phyloP scores from a whole-genome alignment of 2,888 invertebrate species.

The Anticlea derivata region DNA sequence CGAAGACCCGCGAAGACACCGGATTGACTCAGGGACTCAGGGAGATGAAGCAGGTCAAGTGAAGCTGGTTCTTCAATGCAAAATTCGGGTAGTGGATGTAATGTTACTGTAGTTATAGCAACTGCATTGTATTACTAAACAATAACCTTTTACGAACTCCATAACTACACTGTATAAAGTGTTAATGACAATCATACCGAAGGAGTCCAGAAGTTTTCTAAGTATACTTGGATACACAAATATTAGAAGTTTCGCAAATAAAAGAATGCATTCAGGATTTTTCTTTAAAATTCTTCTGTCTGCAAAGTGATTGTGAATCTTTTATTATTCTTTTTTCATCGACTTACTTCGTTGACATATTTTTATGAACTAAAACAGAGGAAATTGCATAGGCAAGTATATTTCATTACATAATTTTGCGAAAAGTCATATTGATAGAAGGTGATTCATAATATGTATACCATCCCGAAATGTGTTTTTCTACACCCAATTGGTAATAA shows the following conservation, averaged over 20 bases:
- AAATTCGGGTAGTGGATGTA: slow-evolving; percentile 36
- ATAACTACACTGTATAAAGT: too few relatives aligned
- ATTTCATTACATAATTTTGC: neutral
- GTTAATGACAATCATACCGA: slow-evolving; percentile 22
- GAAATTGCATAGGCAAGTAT: slow-evolving; percentile 16
- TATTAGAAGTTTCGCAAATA: neutral
- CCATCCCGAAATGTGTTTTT: too few relatives aligned
- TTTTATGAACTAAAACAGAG: slow-evolving; percentile 10
- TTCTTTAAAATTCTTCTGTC: slow-evolving; percentile 15
- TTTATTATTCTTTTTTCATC: slow-evolving; percentile 28
- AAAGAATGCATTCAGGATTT: slow-evolving; percentile 20
- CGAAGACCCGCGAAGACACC: slow-evolving; percentile 9
- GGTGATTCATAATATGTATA: too few relatives aligned
- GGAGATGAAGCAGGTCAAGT: slow-evolving; percentile 22
- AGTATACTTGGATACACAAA: neutral
- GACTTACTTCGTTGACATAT: slow-evolving; percentile 23
- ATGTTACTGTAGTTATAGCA: slow-evolving; percentile 35
- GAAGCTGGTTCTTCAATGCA: slow-evolving; percentile 25
- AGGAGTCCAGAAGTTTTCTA: neutral
- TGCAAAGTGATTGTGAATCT: slow-evolving; percentile 30
- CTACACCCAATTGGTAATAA: too few relatives aligned
- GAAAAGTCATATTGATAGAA: too few relatives aligned
- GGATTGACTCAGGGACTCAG: neutral
- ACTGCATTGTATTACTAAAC: slow-evolving; percentile 39
- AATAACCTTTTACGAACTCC: slow-evolving; percentile 38